Base-by-base conservation (phyloP, 2,888 invertebrate genomes). In the Erebia epiphron region DNA sequence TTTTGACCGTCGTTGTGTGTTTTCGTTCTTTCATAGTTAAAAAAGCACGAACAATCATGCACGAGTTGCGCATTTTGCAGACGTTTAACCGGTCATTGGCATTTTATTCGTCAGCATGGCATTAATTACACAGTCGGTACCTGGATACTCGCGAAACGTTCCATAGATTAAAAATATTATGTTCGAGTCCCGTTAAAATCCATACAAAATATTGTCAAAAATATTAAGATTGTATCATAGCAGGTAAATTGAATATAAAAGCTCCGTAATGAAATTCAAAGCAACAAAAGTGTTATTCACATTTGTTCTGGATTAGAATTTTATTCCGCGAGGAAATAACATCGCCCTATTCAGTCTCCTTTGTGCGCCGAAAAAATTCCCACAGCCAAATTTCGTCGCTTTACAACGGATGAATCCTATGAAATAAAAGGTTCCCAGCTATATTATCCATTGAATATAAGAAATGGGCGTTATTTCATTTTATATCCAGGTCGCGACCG, bases 391-490 rank as follows among this genome's bases (percentile, higher is more conserved):
- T 56, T 56, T 52, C 70, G 49, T 57, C 56, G 52, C 21, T 46
- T 46, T 66, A 35, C 61, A 62, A 56, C 67, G 61, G 11, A 66
- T 70, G 56, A 70, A 58, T 70, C 67, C 49, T 35, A 52, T 16
- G 35, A 67, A 56, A 64, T 50, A 62, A 67, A 49, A 56, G 61
- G 49, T 41, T 50, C 49, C 21, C 9, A 46, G 62, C 46, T 49
- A 62, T 62, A 62, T 21, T 63, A 62, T 21, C 10, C 57, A 58
- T 57, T 16, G 62, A 70, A 70, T 43, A 50, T 63, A 67, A 67
- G 63, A 61, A 65, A 65, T 71, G 74, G 76, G 71, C 67, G 63
- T 70, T 50, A 70, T 68, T 72, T 70, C 62, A 66, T 71, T 73
- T 62, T 68, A 62, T 73, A 73, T 71, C 49, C 69, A 69, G 63